Percentiles rank a stretch among this genome's conserved stretches.
phyloP scores from a whole-genome alignment of 64 coral and sea anemone genomes.

The Astreopora myriophthalma region DNA sequence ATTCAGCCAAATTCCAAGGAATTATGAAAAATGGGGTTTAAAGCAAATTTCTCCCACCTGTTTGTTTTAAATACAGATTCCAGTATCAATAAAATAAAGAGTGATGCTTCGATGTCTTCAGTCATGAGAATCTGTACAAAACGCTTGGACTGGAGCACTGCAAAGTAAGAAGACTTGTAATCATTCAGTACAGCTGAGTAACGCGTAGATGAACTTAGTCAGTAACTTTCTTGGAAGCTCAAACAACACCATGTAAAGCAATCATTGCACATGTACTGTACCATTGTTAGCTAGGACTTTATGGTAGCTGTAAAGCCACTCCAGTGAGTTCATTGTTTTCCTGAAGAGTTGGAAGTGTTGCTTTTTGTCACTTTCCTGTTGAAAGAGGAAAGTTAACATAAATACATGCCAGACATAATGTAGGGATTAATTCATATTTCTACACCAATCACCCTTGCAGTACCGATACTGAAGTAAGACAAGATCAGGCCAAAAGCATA shows the following conservation, averaged over 20 bases:
- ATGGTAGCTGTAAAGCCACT: slow-evolving; percentile 47
- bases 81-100: slow-evolving; percentile 66
- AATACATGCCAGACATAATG: neutral
- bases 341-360: slow-evolving; percentile 23
- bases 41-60: slow-evolving; percentile 37
- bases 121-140: slow-evolving; percentile 91
- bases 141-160: slow-evolving; percentile 83
- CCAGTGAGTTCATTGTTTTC: slow-evolving; percentile 36
- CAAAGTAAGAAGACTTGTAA: neutral
- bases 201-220: too few species aligned
- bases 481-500: too few species aligned
- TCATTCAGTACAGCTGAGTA: neutral
- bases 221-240: too few species aligned
- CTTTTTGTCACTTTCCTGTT: slow-evolving; percentile 29
- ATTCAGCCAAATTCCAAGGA: too few species aligned
- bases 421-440: too few species aligned
- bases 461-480: too few species aligned
- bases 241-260: neutral
- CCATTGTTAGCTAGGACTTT: slow-evolving; percentile 17
- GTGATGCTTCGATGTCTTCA: slow-evolving; percentile 79
- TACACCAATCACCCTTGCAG: too few species aligned
- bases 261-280: too few species aligned
- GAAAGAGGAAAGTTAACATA: neutral
- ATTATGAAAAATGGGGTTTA: neutral
- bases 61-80: slow-evolving; percentile 78